Percentiles rank a stretch among this genome's conserved stretches.
Conservation (phyloP, 1,140 invertebrate genomes). For the Pemphigus obesinymphae region DNA sequence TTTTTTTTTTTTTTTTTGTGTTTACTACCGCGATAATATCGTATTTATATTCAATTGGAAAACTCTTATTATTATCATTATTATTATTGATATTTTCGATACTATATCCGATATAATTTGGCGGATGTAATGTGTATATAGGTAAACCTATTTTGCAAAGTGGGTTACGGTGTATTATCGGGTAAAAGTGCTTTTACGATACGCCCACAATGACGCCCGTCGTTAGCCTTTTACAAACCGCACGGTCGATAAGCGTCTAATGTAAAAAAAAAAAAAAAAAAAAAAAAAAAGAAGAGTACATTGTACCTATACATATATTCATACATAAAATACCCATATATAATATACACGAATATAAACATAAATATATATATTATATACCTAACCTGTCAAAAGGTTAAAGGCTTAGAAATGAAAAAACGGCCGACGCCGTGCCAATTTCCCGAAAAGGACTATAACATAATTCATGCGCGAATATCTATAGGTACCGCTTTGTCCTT, state of each 20-base stretch:
- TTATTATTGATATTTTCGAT: no score
- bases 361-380: neutral
- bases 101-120: neutral
- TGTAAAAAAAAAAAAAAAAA: neutral
- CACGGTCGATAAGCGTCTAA: slow-evolving; percentile 17
- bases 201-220: slow-evolving; percentile 34
- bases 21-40: no score
- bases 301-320: neutral
- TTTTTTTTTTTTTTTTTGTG: no score
- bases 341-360: neutral
- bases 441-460: neutral
- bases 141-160: slow-evolving; percentile 31
- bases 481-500: neutral
- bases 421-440: neutral
- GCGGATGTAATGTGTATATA: neutral
- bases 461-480: neutral
- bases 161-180: slow-evolving; percentile 15
- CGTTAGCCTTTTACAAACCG: slow-evolving; percentile 27
- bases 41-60: no score
- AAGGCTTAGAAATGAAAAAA: neutral
- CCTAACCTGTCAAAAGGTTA: neutral
- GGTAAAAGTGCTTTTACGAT: slow-evolving; percentile 15
- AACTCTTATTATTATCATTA: no score
- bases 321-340: no score
- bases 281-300: neutral